A percentile compares a stretch with the other conserved stretches of the same genome.
These are phyloP conservation scores for Caranx ignobilis DNA, from an alignment of 2,113 vertebrate genomes.

Conservation along the genomic window DNA sequence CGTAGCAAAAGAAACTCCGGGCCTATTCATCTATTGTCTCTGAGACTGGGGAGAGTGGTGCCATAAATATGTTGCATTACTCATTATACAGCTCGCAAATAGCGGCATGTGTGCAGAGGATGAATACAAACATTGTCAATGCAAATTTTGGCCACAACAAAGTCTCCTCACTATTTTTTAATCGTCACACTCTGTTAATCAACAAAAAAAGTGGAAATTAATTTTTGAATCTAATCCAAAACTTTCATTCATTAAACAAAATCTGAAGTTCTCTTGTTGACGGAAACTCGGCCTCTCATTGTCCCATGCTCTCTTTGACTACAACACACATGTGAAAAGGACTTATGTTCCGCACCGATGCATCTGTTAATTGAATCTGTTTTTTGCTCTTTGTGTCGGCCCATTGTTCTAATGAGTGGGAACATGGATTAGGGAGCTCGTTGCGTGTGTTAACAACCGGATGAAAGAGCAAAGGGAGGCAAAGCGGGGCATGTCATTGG, in stretches of 20 bases:
- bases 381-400: constrained; percentile 69
- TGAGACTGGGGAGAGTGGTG: constrained; percentile 69
- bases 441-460: constrained; percentile 81
- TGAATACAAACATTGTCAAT: constrained; percentile 30
- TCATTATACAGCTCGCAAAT: constrained; percentile 52
- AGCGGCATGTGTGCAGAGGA: constrained; percentile 59
- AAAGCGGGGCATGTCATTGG: constrained; percentile 78
- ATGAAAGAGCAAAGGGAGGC: constrained; percentile 80
- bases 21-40: constrained; percentile 81
- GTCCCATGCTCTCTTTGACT: constrained; percentile 26
- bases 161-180: not conserved
- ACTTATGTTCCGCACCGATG: constrained; percentile 64
- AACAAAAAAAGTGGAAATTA: not conserved
- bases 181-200: not conserved
- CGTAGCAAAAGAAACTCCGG: constrained; percentile 76
- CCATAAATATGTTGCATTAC: constrained; percentile 76
- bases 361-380: constrained; percentile 78
- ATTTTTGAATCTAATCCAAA: not conserved
- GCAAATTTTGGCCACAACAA: not conserved
- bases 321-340: constrained; percentile 61
- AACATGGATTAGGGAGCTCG: constrained; percentile 81
- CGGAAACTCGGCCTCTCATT: constrained; percentile 17
- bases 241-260: constrained; percentile 6
- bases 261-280: constrained; percentile 31
- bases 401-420: constrained; percentile 82